Evolutionary conservation across 2,888 invertebrate species (phyloP), one percentile per base, ranked within the genome.

Genomic region (Lydus trimaculatus): DNA sequence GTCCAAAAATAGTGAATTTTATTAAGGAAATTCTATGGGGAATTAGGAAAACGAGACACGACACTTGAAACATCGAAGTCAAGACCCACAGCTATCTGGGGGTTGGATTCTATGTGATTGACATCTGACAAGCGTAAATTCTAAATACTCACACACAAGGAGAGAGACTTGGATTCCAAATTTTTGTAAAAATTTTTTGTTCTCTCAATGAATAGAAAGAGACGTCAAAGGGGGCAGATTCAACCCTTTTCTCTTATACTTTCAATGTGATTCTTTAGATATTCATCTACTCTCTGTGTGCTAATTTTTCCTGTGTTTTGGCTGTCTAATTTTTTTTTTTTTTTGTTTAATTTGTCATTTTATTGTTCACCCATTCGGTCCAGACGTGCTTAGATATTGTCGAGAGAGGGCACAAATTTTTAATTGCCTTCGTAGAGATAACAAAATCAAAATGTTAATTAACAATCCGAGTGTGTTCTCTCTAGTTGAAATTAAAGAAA

Each of bases 361-460:
- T 83, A 83, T 84, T 83, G 81, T 82, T 78, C 78, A 79, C 78
- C 81, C 79, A 76, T 79, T 78, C 78, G 76, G 72, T 72, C 75
- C 81, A 80, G 81, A 80, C 81, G 79, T 78, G 81, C 80, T 76
- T 73, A 74, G 81, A 81, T 84, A 84, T 84, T 82, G 84, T 43
- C 43, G 43, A 7, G 43, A 17, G 39, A 8, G 43, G 43, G 43
- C 43, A 43, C 43, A 43, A 82, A 82, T 84, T 84, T 85, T 85
- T 84, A 85, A 84, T 85, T 84, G 84, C 83, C 83, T 82, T 78
- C 75, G 77, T 79, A 80, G 83, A 85, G 85, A 84, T 84, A 85
- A 85, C 85, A 85, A 84, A 82, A 80, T 81, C 82, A 80, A 83
- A 83, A 83, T 84, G 83, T 84, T 85, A 84, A 84, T 84, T 85